phyloP scores from a whole-genome alignment of 2,113 vertebrate species.

The Petroica traversi region DNA sequence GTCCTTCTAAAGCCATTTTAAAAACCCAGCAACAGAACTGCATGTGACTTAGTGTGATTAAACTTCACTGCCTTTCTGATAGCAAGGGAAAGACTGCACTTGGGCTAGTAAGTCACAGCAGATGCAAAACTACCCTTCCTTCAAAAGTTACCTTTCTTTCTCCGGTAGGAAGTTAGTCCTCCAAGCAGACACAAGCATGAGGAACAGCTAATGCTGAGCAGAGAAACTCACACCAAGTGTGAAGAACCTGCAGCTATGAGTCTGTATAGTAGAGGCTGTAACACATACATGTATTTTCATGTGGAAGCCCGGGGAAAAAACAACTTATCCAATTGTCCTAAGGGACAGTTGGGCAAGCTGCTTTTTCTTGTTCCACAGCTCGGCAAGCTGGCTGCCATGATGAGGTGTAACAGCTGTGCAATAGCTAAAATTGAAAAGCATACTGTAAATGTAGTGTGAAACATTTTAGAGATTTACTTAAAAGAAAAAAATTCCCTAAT shows the following conservation, averaged over 20 bases:
- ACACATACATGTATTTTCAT: accelerated
- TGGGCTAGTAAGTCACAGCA: neutral
- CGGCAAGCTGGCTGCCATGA: accelerated
- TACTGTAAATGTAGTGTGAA: neutral
- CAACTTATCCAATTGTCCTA: neutral
- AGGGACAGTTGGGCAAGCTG: neutral
- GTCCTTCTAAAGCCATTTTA: neutral
- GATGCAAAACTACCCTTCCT: neutral
- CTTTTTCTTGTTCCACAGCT: neutral
- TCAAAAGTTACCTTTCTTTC: neutral
- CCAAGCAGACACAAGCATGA: neutral
- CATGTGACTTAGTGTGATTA: neutral
- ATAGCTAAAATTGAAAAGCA: neutral
- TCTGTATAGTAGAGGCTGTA: neutral
- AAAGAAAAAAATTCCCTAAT: neutral
- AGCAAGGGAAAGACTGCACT: neutral
- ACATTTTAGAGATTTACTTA: neutral
- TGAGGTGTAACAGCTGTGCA: neutral
- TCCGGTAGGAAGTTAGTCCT: neutral
- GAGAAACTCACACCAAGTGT: neutral
- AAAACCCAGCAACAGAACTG: neutral
- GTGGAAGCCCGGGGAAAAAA: neutral
- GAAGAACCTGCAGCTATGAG: neutral
- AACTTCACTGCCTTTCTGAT: neutral
- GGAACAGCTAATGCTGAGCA: neutral